Conservation (phyloP, 2,888 invertebrate genomes). For the Boloria selene region DNA sequence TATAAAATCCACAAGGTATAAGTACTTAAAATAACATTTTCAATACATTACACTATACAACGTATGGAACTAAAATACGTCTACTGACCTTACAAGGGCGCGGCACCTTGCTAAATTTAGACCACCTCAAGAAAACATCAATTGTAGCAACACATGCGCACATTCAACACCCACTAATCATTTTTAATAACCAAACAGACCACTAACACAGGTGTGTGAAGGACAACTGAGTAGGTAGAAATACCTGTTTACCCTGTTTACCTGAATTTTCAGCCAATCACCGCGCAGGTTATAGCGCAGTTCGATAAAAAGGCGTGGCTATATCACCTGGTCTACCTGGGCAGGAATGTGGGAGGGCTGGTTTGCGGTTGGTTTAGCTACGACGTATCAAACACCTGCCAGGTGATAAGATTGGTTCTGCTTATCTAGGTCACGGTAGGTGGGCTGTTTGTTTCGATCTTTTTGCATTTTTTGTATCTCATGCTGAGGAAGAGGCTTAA, state of each 20-base stretch:
- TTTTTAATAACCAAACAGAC: conserved; percentile 21
- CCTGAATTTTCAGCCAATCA: conserved; percentile 67
- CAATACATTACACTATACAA: not conserved
- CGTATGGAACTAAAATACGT: conserved; percentile 12
- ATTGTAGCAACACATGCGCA: conserved; percentile 80
- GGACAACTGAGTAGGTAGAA: conserved; percentile 44
- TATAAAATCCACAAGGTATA: no score
- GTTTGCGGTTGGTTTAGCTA: conserved; percentile 45
- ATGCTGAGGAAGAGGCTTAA: no score
- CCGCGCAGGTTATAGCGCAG: conserved; percentile 80
- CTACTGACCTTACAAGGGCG: conserved; percentile 59
- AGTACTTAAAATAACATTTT: no score
- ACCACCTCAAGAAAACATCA: conserved; percentile 81
- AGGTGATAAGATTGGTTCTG: conserved; percentile 62
- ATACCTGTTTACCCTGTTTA: conserved; percentile 67
- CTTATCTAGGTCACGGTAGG: conserved; percentile 12
- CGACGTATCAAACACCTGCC: conserved; percentile 53
- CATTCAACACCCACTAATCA: conserved; percentile 44
- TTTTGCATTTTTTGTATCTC: not conserved
- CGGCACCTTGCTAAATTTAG: conserved; percentile 76
- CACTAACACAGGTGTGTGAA: conserved; percentile 38
- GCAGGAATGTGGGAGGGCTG: conserved; percentile 62
- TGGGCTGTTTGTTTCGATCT: not conserved
- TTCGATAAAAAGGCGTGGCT: conserved; percentile 77
- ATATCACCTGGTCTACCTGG: conserved; percentile 67